A percentile compares a stretch with the other conserved stretches of the same genome.
phyloP scores from a whole-genome alignment of 2,888 invertebrate genomes.

The Drosophila testacea region DNA sequence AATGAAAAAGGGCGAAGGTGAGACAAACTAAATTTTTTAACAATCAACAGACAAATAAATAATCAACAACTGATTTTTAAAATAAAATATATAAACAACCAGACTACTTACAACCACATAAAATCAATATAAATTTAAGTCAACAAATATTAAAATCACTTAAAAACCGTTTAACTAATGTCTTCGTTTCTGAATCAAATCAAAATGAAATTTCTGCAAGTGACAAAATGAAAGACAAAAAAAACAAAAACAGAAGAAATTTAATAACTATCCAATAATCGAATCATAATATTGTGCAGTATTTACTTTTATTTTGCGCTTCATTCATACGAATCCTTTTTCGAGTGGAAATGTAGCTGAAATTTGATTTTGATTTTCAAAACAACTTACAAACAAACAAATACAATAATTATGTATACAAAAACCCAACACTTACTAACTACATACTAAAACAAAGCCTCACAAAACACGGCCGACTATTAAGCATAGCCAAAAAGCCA shows the following conservation, averaged over 20 bases:
- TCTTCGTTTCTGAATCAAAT: conserved; percentile 75
- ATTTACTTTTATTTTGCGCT: conserved; percentile 77
- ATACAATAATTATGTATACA: conserved; percentile 29
- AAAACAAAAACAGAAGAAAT: not conserved
- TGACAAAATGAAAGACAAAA: conserved; percentile 16
- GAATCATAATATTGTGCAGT: conserved; percentile 43
- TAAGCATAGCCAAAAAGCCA: conserved; percentile 36
- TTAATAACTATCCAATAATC: not conserved
- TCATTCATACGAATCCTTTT: conserved; percentile 70
- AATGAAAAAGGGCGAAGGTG: conserved; percentile 99
- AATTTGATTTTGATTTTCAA: conserved; percentile 84
- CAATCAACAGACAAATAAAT: conserved; percentile 71
- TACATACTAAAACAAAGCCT: conserved; percentile 51
- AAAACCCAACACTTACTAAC: conserved; percentile 44
- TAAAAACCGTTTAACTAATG: conserved; percentile 58
- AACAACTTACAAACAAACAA: conserved; percentile 42
- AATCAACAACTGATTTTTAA: conserved; percentile 63
- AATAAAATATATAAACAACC: conserved; percentile 46
- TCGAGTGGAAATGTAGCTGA: conserved; percentile 64
- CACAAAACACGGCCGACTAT: conserved; percentile 64
- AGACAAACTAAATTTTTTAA: conserved; percentile 86
- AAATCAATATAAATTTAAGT: conserved; percentile 68
- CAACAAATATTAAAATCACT: conserved; percentile 56
- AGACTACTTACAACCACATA: conserved; percentile 68
- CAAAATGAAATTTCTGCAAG: conserved; percentile 83